phyloP scores from a whole-genome alignment of 1,140 invertebrate species.

The Eupristina koningsbergeri region DNA sequence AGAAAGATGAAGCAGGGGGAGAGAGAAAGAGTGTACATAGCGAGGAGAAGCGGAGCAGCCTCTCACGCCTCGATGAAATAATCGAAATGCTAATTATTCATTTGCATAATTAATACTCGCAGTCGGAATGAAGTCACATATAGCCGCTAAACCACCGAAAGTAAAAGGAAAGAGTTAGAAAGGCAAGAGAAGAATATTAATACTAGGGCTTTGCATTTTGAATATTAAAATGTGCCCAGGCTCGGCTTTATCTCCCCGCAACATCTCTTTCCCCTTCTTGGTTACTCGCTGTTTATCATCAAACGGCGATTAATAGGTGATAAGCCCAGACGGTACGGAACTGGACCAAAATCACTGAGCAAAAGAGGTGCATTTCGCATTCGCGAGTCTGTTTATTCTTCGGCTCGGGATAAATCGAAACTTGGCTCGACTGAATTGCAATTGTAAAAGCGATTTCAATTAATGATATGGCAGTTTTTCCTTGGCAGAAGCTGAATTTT shows the following conservation, averaged over 20 bases:
- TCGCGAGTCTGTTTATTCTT: constrained; percentile 16
- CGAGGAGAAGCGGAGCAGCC: neutral
- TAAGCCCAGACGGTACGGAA: neutral
- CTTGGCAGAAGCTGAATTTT: neutral
- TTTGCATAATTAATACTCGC: constrained; percentile 69
- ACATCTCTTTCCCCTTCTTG: constrained; percentile 45
- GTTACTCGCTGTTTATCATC: constrained; percentile 19
- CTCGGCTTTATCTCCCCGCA: constrained; percentile 52
- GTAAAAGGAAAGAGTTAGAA: neutral
- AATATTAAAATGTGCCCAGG: constrained; percentile 61
- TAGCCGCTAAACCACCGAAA: neutral
- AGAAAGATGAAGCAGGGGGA: neutral
- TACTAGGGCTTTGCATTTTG: constrained; percentile 62
- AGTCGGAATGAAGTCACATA: constrained; percentile 60
- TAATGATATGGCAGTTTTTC: constrained; percentile 18
- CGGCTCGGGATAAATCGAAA: constrained; percentile 32
- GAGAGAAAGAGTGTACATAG: constrained; percentile 13
- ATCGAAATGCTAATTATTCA: constrained; percentile 71
- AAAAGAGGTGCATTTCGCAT: constrained; percentile 13
- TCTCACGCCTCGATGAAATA: constrained; percentile 60
- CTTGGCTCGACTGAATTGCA: neutral
- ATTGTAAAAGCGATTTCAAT: constrained; percentile 48
- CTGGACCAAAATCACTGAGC: neutral
- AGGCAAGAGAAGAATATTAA: constrained; percentile 61
- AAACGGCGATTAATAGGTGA: constrained; percentile 47